Base-by-base conservation (phyloP, 2,888 invertebrate species). In the Lasioglossum villosulum region DNA sequence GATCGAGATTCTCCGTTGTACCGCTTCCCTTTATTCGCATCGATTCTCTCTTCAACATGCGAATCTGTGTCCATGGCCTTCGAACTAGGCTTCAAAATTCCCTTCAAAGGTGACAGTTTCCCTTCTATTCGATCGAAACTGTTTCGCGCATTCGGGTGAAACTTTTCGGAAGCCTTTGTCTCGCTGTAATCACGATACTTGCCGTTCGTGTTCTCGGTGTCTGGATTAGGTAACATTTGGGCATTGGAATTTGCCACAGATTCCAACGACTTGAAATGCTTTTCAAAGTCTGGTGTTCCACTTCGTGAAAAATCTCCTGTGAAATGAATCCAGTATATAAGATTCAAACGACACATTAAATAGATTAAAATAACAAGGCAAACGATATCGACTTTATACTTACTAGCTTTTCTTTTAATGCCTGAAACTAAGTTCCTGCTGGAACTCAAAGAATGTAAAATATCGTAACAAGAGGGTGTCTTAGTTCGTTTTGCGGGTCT, bases 341-440 rank as follows among this genome's bases (percentile, higher is more conserved):
- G 37, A 42, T 42, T 68, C 14, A 4, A 70, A 70, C 5, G 14
- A 39, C 23, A n/a, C 2, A 39, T n/a, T 12, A 12, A 56, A 56
- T n/a, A 56, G 56, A n/a, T 12, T 10, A 12, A n/a, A 56, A 56
- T n/a, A 30, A 2, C 16, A 16, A 16, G 23, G 23, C 12, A 8
- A 45, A 34, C 14, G 4, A 27, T 23, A 23, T n/a, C 0, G 19
- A 39, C 12, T 37, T 30, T 2, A 12, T 83, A 92, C 92, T 90
- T 87, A 94, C 94, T 92, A 23, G 95, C 95, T 92, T 95, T 95
- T 83, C 95, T 91, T 86, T 95, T 95, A 0, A 93, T 91, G 0
- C 95, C 95, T 6, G 94, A 90, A 27, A 90, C 86, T 8, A 94
- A 92, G 75, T 92, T 90, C 14, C 92, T 90, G 70, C 95, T 95